Conservation (phyloP, 2,888 invertebrate genomes). For the Onchidella celtica region DNA sequence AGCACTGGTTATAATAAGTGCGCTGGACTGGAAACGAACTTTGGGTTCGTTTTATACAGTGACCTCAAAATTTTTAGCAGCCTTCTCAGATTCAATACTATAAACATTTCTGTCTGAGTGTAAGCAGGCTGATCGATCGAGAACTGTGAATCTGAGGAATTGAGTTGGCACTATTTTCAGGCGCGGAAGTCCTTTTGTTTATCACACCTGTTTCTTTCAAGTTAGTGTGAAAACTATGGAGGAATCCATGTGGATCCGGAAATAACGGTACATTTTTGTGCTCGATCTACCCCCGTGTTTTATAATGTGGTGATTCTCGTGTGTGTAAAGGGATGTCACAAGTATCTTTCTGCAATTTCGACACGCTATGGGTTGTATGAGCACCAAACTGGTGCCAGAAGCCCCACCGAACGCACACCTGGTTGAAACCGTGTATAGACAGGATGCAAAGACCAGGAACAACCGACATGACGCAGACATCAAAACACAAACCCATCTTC, state of each 20-base stretch:
- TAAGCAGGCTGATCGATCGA: neutral
- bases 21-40: neutral
- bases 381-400: constrained; percentile 77
- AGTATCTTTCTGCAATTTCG: constrained; percentile 61
- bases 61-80: too few species aligned
- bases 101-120: too few species aligned
- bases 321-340: constrained; percentile 67
- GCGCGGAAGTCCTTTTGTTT: constrained; percentile 53
- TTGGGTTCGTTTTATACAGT: neutral
- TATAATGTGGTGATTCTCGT: constrained; percentile 58
- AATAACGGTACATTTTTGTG: constrained; percentile 54
- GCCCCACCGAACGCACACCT: constrained; percentile 67
- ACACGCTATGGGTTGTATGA: constrained; percentile 77
- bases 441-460: constrained; percentile 60
- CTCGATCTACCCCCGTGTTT: constrained; percentile 52
- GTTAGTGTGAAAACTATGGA: constrained; percentile 54
- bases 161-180: constrained; percentile 55
- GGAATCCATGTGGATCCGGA: constrained; percentile 54
- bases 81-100: too few species aligned
- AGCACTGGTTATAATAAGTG: constrained; percentile 10
- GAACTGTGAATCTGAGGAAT: neutral
- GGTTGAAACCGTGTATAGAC: constrained; percentile 70
- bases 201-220: constrained; percentile 54
- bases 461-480: constrained; percentile 54
- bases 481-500: constrained; percentile 55